Percentiles rank a stretch among this genome's conserved stretches.
These are phyloP conservation scores for Ostrea denselamellosa DNA, from an alignment of 1,140 invertebrate genomes.

Conservation along the genomic window DNA sequence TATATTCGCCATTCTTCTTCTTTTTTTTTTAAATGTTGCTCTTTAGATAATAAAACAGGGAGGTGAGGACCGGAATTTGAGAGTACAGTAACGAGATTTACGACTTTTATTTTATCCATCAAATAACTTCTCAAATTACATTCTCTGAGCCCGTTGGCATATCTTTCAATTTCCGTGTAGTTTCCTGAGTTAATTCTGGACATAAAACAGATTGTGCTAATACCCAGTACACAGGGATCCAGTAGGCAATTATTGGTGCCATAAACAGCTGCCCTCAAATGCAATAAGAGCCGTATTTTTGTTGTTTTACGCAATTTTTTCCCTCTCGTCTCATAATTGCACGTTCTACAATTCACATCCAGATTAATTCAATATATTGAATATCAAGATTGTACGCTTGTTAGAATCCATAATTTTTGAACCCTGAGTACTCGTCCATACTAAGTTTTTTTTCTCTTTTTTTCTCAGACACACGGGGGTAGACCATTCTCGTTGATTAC, in stretches of 20 bases:
- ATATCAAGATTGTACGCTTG: background rate
- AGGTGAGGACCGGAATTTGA: background rate
- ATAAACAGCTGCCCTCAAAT: slow-evolving; percentile 9
- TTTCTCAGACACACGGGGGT: no score
- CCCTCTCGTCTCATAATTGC: background rate
- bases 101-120: slow-evolving; percentile 10
- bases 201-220: slow-evolving; percentile 24
- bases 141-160: background rate
- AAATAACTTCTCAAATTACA: background rate
- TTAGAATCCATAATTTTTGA: no score
- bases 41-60: no score
- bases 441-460: no score
- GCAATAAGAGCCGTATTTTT: background rate
- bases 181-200: background rate
- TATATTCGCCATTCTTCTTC: no score
- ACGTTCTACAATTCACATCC: background rate
- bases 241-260: slow-evolving; percentile 15
- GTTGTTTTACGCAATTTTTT: background rate
- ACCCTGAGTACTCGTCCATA: no score
- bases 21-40: no score
- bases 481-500: no score
- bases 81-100: background rate
- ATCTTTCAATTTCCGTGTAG: slow-evolving; percentile 23
- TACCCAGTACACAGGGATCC: background rate
- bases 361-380: background rate